phyloP scores from a whole-genome alignment of 2,888 invertebrate species.

The Ichneumoninae sp. region DNA sequence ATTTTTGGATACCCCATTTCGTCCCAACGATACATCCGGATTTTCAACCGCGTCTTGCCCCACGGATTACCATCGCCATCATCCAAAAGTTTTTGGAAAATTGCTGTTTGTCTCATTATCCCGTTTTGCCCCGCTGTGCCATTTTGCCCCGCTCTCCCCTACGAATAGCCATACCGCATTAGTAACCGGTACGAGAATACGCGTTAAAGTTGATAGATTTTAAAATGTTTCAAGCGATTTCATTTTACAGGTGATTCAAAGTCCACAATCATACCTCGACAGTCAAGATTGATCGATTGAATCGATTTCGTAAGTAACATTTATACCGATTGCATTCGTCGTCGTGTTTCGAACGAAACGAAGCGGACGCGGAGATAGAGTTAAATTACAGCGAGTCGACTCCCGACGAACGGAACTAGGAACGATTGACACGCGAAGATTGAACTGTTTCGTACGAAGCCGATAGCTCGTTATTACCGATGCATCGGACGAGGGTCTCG shows the following conservation, averaged over 20 bases:
- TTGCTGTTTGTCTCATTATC: no score
- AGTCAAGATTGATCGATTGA: background rate
- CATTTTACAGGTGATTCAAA: background rate
- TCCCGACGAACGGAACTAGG: background rate
- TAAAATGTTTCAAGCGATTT: no score
- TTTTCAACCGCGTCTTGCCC: no score
- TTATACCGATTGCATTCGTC: background rate
- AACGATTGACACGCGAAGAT: background rate
- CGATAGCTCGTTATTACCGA: background rate
- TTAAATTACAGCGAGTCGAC: conserved; percentile 12
- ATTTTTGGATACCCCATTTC: no score
- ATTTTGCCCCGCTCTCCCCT: no score
- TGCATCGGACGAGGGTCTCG: conserved; percentile 40
- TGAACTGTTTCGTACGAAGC: background rate
- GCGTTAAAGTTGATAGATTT: no score
- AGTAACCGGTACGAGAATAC: no score
- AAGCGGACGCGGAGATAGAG: background rate
- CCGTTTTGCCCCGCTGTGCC: no score
- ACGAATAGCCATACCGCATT: no score
- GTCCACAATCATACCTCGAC: background rate
- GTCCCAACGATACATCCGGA: no score
- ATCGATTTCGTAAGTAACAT: background rate
- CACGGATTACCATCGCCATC: no score
- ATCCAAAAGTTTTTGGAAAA: no score
- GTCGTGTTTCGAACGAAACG: background rate